Base-by-base conservation (phyloP, 2,113 vertebrate genomes). In the Atlantisia rogersi region DNA sequence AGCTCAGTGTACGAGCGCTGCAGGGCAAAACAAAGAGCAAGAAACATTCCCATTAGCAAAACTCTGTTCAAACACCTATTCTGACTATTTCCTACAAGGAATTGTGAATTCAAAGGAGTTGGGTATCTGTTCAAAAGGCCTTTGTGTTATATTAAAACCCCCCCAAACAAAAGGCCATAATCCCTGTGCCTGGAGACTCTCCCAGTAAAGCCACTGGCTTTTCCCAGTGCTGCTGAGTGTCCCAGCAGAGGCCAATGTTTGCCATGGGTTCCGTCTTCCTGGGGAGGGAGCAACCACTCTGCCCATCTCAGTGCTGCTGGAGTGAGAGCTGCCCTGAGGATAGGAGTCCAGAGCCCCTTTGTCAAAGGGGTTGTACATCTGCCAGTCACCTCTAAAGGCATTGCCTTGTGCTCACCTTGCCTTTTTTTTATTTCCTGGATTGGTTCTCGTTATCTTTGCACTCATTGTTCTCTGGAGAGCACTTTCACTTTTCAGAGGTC, bases 21-120 rank as follows among this genome's bases (percentile, higher is more conserved):
- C 42, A 16, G 2, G 0, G 6, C 18, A 8, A 22, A 22, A 29
- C 0, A 2, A 18, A 32, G 19, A 37, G 35, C 17, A 5, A 17
- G 42, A 60, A 46, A 15, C 1, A 1, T 2, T 35, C 37, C 35
- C 0, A 1, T 15, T 18, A 14, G 19, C 44, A n/a, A 60, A 10
- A 2, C 18, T 4, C 15, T 44, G 26, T 24, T 55, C 44, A 64
- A 71, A 50, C 15, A 2, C 26, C 1, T 10, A 0, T 40, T 83
- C 7, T 11, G 13, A 10, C 16, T n/a, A 6, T 35, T 35, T 75
- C 55, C 29, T 37, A 12, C 55, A 25, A 32, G 18, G 28, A 52
- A 48, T 5, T 0, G 3, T 4, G 10, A 74, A 6, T 14, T 68
- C 39, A 35, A 5, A 75, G 62, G 15, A 24, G 19, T 24, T 32